phyloP scores from a whole-genome alignment of 2,113 vertebrate genomes.

The Apteryx mantelli region DNA sequence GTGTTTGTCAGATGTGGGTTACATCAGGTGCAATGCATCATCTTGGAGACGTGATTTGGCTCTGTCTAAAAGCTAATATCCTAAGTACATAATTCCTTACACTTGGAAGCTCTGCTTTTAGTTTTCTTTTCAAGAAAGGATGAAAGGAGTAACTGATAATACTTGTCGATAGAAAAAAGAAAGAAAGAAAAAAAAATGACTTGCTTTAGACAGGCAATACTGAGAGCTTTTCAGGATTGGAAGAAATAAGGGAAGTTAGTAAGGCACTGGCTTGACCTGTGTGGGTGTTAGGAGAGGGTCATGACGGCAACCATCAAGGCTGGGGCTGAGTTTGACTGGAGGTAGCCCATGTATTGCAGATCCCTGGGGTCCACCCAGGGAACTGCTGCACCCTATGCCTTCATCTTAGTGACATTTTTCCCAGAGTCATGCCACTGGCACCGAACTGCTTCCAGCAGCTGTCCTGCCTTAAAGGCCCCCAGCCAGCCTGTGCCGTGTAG shows the following conservation, averaged over 20 bases:
- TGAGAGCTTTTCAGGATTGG: not conserved
- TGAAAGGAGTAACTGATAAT: not conserved
- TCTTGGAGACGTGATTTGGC: not conserved
- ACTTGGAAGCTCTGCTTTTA: not conserved
- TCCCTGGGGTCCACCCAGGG: not conserved
- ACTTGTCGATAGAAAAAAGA: no score
- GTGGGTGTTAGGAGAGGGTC: not conserved
- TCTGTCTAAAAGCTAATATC: not conserved
- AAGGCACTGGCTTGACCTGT: not conserved
- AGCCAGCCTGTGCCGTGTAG: not conserved
- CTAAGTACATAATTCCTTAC: not conserved
- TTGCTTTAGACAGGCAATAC: not conserved
- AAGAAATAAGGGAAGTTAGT: not conserved
- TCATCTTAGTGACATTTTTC: not conserved
- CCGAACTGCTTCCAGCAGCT: not conserved
- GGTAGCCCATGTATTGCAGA: not conserved
- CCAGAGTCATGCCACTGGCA: not conserved
- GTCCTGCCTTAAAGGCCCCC: not conserved
- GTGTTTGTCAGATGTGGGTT: not conserved
- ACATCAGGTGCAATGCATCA: not conserved
- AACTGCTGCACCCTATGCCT: no score
- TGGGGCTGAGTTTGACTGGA: not conserved
- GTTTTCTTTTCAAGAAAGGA: not conserved
- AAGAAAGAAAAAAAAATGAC: not conserved
- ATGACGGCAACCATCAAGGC: fast-evolving